Conservation (phyloP, 1,140 invertebrate genomes). For the Trypoxylus dichotomus region DNA sequence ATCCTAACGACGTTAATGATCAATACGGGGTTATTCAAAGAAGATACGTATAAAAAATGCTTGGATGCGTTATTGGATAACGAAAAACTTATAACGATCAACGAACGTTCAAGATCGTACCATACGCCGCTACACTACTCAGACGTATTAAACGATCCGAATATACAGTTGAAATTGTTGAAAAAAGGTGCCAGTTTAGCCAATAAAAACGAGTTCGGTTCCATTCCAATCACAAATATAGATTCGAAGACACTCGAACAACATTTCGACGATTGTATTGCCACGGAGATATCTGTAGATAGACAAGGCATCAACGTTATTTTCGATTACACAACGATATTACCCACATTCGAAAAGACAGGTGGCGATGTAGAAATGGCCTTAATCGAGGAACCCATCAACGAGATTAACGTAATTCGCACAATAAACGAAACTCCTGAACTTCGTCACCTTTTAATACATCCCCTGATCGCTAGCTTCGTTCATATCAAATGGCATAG, state of each 20-base stretch:
- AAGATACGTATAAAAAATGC: constrained; percentile 54
- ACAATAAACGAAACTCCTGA: constrained; percentile 68
- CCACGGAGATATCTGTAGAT: constrained; percentile 58
- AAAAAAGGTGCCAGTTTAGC: constrained; percentile 72
- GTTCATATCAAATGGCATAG: background rate
- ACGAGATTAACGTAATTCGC: constrained; percentile 65
- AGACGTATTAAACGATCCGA: constrained; percentile 64
- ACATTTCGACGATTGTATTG: constrained; percentile 68
- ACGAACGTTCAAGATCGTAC: constrained; percentile 67
- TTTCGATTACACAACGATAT: constrained; percentile 60
- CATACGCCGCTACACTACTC: constrained; percentile 84
- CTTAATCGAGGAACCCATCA: background rate
- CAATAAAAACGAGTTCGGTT: constrained; percentile 65
- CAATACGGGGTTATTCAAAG: constrained; percentile 32
- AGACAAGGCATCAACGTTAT: constrained; percentile 67
- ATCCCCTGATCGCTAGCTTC: constrained; percentile 6
- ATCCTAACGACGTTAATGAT: constrained; percentile 37
- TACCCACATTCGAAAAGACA: constrained; percentile 62
- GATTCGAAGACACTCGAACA: constrained; percentile 64
- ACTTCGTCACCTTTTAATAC: constrained; percentile 44
- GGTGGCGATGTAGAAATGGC: background rate
- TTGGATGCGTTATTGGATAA: constrained; percentile 58
- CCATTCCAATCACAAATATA: constrained; percentile 71
- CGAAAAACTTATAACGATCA: constrained; percentile 49
- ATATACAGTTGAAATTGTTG: constrained; percentile 64